Percentiles rank a stretch among this genome's conserved stretches.
Evolutionary conservation across 2,113 vertebrate species (phyloP).

Genomic region (Cnemophilus loriae): DNA sequence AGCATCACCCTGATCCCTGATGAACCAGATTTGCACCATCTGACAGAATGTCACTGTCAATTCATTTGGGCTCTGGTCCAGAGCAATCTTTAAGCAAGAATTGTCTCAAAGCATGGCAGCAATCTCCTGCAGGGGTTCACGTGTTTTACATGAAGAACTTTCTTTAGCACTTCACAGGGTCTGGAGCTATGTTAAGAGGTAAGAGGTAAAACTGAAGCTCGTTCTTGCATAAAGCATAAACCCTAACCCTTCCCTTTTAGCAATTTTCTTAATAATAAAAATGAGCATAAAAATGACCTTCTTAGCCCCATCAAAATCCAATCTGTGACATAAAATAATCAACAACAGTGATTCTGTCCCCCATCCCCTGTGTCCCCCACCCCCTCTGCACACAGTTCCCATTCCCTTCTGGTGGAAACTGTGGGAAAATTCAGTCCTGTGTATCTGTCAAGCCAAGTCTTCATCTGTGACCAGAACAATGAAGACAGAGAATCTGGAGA

Average conservation of each 20-base stretch:
- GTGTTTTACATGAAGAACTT: neutral
- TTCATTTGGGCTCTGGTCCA: neutral
- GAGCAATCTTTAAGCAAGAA: neutral
- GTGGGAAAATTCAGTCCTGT: neutral
- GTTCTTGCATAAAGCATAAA: neutral
- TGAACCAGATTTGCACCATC: neutral
- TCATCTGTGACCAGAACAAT: neutral
- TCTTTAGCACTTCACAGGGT: neutral
- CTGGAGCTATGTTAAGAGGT: neutral
- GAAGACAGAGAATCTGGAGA: conserved; percentile 11
- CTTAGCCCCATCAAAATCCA: neutral
- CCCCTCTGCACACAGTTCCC: neutral
- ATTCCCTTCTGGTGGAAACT: neutral
- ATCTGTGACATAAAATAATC: neutral
- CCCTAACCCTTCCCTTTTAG: neutral
- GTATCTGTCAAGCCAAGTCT: conserved; percentile 6
- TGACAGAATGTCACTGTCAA: neutral
- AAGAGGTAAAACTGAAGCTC: neutral
- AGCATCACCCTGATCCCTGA: neutral
- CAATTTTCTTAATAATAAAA: neutral
- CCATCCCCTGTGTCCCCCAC: neutral
- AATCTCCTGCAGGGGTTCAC: neutral
- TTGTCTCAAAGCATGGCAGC: neutral
- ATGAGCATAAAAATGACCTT: neutral
- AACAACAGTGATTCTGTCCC: neutral